A percentile compares a stretch with the other conserved stretches of the same genome.
These are phyloP conservation scores for Lutjanus argentimaculatus DNA, from an alignment of 2,797 vertebrate genomes.

Conservation along the genomic window DNA sequence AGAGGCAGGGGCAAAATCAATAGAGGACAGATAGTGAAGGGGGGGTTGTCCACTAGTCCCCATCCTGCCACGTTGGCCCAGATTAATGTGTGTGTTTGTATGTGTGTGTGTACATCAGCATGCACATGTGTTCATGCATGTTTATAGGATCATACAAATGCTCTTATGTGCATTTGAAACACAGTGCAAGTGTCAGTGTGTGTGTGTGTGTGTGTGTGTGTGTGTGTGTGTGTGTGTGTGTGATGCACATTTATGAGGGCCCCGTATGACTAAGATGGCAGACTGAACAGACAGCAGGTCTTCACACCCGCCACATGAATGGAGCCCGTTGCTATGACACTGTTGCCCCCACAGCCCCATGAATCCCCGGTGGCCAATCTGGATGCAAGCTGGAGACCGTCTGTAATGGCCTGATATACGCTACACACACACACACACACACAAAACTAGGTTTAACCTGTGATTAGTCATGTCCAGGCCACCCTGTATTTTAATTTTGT, in stretches of 20 bases:
- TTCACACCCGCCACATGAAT: constrained; percentile 77
- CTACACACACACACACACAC: constrained; percentile 23
- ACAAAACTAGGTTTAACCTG: constrained; percentile 26
- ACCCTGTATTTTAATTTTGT: neutral
- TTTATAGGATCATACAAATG: constrained; percentile 27
- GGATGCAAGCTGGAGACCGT: constrained; percentile 80
- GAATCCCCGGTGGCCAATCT: constrained; percentile 81
- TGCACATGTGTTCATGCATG: constrained; percentile 32
- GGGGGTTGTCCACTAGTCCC: constrained; percentile 13
- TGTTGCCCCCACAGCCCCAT: constrained; percentile 75
- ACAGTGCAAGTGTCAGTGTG: neutral
- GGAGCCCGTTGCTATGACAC: constrained; percentile 79
- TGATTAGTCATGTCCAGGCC: constrained; percentile 15
- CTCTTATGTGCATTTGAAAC: constrained; percentile 26
- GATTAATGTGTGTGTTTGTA: constrained; percentile 34
- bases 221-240: constrained; percentile 31
- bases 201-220: constrained; percentile 29
- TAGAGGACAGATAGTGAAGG: constrained; percentile 46
- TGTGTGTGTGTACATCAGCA: constrained; percentile 4
- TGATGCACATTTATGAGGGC: constrained; percentile 12
- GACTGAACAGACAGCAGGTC: constrained; percentile 79
- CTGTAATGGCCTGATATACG: constrained; percentile 70
- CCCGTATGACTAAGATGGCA: constrained; percentile 68
- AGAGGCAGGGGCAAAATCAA: constrained; percentile 58
- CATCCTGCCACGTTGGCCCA: constrained; percentile 12